These are phyloP conservation scores for Aquatica leii DNA, from an alignment of 2,888 invertebrate genomes.

Conservation along the genomic window DNA sequence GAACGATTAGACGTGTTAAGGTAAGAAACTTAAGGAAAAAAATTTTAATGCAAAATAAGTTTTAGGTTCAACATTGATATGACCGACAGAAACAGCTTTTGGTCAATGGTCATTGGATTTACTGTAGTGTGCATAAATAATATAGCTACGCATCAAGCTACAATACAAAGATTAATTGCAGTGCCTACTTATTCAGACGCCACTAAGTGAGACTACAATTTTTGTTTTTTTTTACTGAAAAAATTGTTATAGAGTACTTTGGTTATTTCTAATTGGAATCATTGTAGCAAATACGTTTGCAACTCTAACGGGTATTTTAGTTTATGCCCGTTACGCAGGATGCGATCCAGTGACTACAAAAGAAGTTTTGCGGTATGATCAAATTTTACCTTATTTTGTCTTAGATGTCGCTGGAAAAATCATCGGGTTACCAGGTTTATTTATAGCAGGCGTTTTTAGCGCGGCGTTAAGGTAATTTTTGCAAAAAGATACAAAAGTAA, in stretches of 20 bases:
- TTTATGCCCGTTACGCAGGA: constrained; percentile 70
- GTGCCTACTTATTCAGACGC: constrained; percentile 52
- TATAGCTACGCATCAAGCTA: constrained; percentile 63
- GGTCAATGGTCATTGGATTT: constrained; percentile 66
- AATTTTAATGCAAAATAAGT: not conserved
- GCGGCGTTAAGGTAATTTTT: constrained; percentile 69
- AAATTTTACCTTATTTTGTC: constrained; percentile 72
- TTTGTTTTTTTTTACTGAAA: constrained; percentile 5
- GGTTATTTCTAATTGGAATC: constrained; percentile 42
- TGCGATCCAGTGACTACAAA: constrained; percentile 70
- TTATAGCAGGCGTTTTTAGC: constrained; percentile 77
- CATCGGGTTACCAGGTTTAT: constrained; percentile 76
- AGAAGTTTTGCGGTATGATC: constrained; percentile 64
- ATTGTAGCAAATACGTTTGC: constrained; percentile 43
- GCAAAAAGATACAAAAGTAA: constrained; percentile 51
- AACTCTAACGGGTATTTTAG: constrained; percentile 43
- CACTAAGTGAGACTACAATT: constrained; percentile 28
- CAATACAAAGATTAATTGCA: constrained; percentile 66
- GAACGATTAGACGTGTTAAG: constrained; percentile 36
- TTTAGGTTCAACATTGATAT: not conserved
- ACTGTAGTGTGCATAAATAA: constrained; percentile 65
- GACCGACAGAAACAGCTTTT: constrained; percentile 68
- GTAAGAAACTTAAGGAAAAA: not conserved
- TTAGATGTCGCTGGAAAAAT: constrained; percentile 70
- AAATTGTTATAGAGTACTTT: constrained; percentile 51